phyloP scores from a whole-genome alignment of 2,888 invertebrate genomes.

The Stenolophus ochropezus region DNA sequence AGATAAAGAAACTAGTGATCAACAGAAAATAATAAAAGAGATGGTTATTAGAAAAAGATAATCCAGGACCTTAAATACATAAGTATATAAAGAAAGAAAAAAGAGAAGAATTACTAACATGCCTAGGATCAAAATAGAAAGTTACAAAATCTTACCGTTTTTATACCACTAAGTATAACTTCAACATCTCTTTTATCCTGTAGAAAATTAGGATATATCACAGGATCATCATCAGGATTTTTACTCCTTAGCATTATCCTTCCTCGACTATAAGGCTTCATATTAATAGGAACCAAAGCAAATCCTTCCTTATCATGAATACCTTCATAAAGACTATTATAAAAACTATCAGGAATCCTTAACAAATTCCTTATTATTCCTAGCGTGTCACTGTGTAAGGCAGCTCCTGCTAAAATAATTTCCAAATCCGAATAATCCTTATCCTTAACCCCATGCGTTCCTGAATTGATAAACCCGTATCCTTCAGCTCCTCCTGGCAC shows the following conservation, averaged over 20 bases:
- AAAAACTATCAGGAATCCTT: conserved; percentile 80
- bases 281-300: conserved; percentile 82
- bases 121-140: too few species aligned
- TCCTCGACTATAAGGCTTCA: conserved; percentile 85
- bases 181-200: conserved; percentile 82
- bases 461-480: conserved; percentile 83
- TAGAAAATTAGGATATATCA: conserved; percentile 89
- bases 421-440: conserved; percentile 85
- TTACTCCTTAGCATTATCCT: conserved; percentile 81
- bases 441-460: conserved; percentile 72
- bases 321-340: conserved; percentile 75
- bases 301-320: conserved; percentile 77
- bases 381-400: conserved; percentile 83
- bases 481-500: conserved; percentile 87
- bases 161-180: conserved; percentile 84
- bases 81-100: too few species aligned
- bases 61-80: too few species aligned
- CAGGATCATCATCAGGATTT: conserved; percentile 85
- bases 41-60: too few species aligned
- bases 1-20: too few species aligned
- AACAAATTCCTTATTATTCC: conserved; percentile 80
- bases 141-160: conserved; percentile 78
- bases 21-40: too few species aligned
- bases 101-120: too few species aligned
- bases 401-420: conserved; percentile 85